Evolutionary conservation across 2,888 invertebrate species (phyloP).

Genomic region (Athrips mouffetella): DNA sequence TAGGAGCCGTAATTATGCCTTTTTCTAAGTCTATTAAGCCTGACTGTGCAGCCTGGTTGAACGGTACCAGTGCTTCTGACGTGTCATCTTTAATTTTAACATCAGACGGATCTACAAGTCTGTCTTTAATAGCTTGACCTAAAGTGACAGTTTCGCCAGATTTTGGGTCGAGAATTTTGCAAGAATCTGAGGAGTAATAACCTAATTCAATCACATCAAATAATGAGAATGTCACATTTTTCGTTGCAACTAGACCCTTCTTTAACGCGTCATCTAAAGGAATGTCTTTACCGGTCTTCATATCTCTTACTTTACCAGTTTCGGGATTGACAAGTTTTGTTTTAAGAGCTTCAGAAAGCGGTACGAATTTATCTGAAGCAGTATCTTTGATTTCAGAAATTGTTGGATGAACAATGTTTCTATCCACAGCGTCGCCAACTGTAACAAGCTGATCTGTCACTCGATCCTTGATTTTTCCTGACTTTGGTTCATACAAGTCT

Average conservation of each 20-base stretch:
- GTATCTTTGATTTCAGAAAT: conserved; percentile 90
- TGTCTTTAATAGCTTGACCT: conserved; percentile 84
- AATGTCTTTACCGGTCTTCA: conserved; percentile 82
- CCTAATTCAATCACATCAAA: conserved; percentile 86
- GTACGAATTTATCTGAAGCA: conserved; percentile 82
- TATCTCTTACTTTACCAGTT: conserved; percentile 85
- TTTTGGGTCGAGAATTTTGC: conserved; percentile 87
- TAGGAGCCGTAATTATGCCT: conserved; percentile 83
- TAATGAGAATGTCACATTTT: conserved; percentile 83
- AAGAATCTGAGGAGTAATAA: conserved; percentile 85
- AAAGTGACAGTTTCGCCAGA: conserved; percentile 86
- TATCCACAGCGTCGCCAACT: conserved; percentile 86
- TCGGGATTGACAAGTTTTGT: conserved; percentile 82
- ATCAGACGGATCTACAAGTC: conserved; percentile 84
- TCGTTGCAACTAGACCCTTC: conserved; percentile 84
- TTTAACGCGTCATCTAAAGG: conserved; percentile 85
- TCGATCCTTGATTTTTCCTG: conserved; percentile 84
- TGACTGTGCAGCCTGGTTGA: conserved; percentile 83
- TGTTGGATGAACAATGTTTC: conserved; percentile 88
- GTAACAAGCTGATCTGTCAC: conserved; percentile 84
- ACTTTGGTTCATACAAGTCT: conserved; percentile 83
- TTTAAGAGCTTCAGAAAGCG: conserved; percentile 85
- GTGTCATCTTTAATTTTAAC: conserved; percentile 86
- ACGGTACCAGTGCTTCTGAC: conserved; percentile 81
- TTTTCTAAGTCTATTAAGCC: conserved; percentile 84